These are phyloP conservation scores for Sabatieria punctata DNA, from an alignment of 2,888 invertebrate genomes.

Conservation along the genomic window DNA sequence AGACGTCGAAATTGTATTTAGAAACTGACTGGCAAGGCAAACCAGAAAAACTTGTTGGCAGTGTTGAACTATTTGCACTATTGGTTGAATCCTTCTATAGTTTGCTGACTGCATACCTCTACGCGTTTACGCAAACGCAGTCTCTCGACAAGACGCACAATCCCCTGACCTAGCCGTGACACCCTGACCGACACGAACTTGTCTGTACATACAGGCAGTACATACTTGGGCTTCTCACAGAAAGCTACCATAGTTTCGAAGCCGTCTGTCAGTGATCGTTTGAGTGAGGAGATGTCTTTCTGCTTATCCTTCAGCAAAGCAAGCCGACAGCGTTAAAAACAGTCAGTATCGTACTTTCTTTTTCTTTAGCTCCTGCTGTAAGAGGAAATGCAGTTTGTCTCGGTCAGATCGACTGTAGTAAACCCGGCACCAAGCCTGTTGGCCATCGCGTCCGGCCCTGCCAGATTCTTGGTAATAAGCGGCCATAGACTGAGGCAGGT, in stretches of 20 bases:
- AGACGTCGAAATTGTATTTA: too few relatives aligned
- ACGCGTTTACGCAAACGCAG: too few relatives aligned
- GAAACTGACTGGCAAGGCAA: too few relatives aligned
- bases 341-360: conserved; percentile 1
- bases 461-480: conserved; percentile 93
- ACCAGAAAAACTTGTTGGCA: too few relatives aligned
- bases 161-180: too few relatives aligned
- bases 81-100: too few relatives aligned
- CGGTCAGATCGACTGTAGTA: conserved; percentile 69
- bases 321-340: neutral
- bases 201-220: too few relatives aligned
- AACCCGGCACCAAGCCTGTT: conserved; percentile 67
- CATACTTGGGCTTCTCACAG: conserved; percentile 18
- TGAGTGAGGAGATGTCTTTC: conserved; percentile 12
- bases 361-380: conserved; percentile 47
- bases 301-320: conserved; percentile 12
- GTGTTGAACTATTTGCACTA: too few relatives aligned
- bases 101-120: too few relatives aligned
- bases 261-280: conserved; percentile 14
- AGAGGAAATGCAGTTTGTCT: conserved; percentile 60
- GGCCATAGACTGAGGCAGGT: conserved; percentile 77
- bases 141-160: too few relatives aligned
- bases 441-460: conserved; percentile 84
- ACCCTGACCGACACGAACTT: too few relatives aligned
- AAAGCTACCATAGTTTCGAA: conserved; percentile 24